Evolutionary conservation across 2,797 vertebrate species (phyloP), one percentile per base, ranked within the genome.

Genomic region (Triplophysa yarkandensis): DNA sequence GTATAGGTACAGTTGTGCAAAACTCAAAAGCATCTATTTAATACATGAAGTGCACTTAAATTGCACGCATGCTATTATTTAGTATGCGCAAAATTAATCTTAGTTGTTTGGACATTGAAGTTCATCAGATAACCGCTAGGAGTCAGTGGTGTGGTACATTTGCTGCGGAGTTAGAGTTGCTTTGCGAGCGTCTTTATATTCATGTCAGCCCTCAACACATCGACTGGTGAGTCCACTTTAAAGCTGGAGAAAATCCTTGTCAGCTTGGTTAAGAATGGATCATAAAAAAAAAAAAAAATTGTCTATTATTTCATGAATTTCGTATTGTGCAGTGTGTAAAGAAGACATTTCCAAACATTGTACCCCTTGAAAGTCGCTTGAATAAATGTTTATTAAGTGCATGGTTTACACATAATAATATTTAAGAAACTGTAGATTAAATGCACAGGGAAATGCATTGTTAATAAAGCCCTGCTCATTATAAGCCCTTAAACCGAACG

Each of bases 251-350:
- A 62, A 66, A 66, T 43, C 50, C 39, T 58, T 57, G 71, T 66
- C 50, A 65, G 61, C 65, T 73, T 65, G 36, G 46, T 36, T 44
- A 19, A 52, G 28, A 72, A 6, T n/a, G n/a, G n/a, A n/a, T n/a
- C n/a, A n/a, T n/a, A n/a, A n/a, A n/a, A n/a, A n/a, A n/a, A n/a
- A n/a, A n/a, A n/a, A n/a, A n/a, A n/a, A n/a, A n/a, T n/a, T n/a
- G n/a, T 4, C 50, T 74, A 50, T 63, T 32, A 48, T 72, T 72
- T 63, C 30, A 27, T 61, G 57, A 71, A 41, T 34, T 71, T 71
- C 44, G 43, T 34, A 54, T 32, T 32, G 28, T n/a, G 6, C 30
- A 50, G 44, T 21, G 30, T 27, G 9, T 4, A 0, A n/a, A 21
- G 7, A 2, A 11, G 23, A 54, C 50, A 13, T 27, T 54, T 13